Evolutionary conservation across 2,113 vertebrate species (phyloP).

Genomic region (Myrmophylax atrothorax): DNA sequence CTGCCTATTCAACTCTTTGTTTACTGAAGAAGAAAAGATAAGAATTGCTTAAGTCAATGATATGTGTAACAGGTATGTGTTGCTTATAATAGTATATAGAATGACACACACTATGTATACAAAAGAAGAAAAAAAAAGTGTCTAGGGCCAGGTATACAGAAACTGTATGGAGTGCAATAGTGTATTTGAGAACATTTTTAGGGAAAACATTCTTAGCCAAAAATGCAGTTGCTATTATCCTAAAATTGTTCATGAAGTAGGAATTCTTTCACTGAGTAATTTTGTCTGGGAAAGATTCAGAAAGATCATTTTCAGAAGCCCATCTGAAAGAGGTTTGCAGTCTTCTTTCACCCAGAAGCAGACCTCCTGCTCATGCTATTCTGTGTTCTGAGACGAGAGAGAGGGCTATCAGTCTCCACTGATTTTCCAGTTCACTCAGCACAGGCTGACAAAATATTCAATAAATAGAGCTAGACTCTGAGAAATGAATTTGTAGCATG

Average conservation of each 20-base stretch:
- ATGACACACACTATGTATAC: not conserved
- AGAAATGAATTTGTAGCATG: not conserved
- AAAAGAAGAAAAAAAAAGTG: not conserved
- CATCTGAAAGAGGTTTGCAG: not conserved
- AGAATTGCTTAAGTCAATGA: not conserved
- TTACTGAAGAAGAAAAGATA: not conserved
- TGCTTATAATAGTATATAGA: not conserved
- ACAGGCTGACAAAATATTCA: not conserved
- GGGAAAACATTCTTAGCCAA: not conserved
- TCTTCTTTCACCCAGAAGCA: not conserved
- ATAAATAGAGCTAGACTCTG: not conserved
- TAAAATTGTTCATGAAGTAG: not conserved
- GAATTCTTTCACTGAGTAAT: not conserved
- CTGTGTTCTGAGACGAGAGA: not conserved
- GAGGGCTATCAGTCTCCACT: not conserved
- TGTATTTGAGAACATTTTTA: not conserved
- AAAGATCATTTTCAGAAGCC: not conserved
- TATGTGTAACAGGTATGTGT: not conserved
- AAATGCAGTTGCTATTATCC: not conserved
- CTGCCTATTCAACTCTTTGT: not conserved
- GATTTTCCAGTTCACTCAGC: not conserved
- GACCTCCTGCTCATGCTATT: not conserved
- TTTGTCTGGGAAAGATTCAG: not conserved
- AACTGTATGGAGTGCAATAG: accelerated
- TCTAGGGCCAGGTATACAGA: not conserved